Base-by-base conservation (phyloP, 23 tunicate genomes). In the Trididemnum clinides region DNA sequence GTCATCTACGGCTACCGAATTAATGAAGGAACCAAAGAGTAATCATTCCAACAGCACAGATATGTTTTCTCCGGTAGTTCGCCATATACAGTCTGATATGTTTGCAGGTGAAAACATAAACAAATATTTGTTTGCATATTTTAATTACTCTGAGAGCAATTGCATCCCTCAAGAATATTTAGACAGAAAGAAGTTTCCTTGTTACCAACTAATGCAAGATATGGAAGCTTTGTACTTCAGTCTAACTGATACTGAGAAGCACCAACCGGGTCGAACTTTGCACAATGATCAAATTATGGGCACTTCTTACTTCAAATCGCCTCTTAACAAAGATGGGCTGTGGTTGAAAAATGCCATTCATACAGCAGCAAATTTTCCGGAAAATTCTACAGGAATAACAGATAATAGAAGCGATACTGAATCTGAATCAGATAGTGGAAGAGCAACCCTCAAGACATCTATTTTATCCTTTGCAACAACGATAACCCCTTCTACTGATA, bases 161-260 rank as follows among this genome's bases (percentile, higher is more conserved):
- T 50, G 79, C 39, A 65, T 89, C 1, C 95, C 95, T 1, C 22
- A 50, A 7, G 29, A 73, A 36, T 70, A 21, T 20, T 63, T 89
- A 15, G 23, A 29, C 12, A 59, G 51, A 1, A 73, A 58, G 20
- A 29, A 54, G 1, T 77, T 38, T 57, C 80, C 78, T 33, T 23
- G 20, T 63, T 86, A 64, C 64, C 1, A 44, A 12, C 83, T 89
- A 2, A 89, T 89, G 95, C 77, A 50, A 2, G 83, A 89, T 34
- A 77, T 89, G 51, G 89, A 89, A 33, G 58, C 69, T 23, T 64
- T 89, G 51, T 89, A 89, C 31, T 84, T 84, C 51, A 27, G 58
- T 33, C 33, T 89, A 20, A 28, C 15, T 39, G 80, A 64, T 71
- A 20, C 21, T 20, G 95, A 84, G 65, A 31, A 29, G 27, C 86